Base-by-base conservation (phyloP, 2,797 vertebrate species). In the Etheostoma nigrum region DNA sequence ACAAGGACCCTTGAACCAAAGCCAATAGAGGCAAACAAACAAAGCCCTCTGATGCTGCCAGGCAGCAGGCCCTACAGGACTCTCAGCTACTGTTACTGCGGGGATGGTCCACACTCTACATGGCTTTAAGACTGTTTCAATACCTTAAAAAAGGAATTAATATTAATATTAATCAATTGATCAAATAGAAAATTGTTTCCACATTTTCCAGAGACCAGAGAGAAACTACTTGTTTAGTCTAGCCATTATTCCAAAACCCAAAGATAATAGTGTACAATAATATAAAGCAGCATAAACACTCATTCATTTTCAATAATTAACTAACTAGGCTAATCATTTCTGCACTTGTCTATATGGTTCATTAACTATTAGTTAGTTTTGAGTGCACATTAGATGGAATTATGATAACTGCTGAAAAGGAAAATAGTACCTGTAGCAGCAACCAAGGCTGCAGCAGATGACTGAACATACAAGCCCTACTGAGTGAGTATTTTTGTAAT, bases 11-110 rank as follows among this genome's bases (percentile, higher is more conserved):
- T 67, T 87, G 88, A 91, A 81, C 55, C 36, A 51, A 63, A 25
- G 69, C 81, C 86, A 89, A 70, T 13, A 52, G 59, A 68, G 73
- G 73, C 79, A 86, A 84, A 85, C 88, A 85, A 86, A 87, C 82
- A 80, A 74, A 78, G 51, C 21, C 64, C 64, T 12, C 14, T 40
- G 30, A 21, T 36, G 63, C 6, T 14, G 55, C 30, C 55, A 21
- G 44, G 53, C 53, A 60, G 53, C 53, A 16, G 8, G 52, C 40
- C 23, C 21, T 44, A 23, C 36, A 15, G 58, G 27, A 65, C 47
- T 64, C 54, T 72, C 16, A 16, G 67, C 72, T 55, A 69, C 57
- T 66, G 76, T 67, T 78, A 62, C 74, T 66, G 66, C 30, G 52
- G 13, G n/a, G 14, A 40, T 10, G 66, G 36, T 40, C 9, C 36